Evolutionary conservation across 2,797 vertebrate species (phyloP).

Genomic region (Nyctibius grandis): DNA sequence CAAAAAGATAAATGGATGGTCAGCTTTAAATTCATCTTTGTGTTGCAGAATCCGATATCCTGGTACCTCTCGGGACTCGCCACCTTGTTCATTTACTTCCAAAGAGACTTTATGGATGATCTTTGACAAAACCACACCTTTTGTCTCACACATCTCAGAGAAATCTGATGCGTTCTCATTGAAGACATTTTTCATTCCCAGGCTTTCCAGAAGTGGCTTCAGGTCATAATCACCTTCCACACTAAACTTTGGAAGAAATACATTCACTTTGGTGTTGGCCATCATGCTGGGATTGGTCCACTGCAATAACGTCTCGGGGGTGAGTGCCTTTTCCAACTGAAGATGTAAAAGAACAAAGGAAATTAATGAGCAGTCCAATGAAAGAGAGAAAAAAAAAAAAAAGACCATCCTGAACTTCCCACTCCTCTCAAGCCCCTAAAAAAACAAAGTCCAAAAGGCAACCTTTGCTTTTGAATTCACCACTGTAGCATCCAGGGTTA

Average conservation of each 20-base stretch:
- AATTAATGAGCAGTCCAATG: neutral
- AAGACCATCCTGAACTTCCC: neutral
- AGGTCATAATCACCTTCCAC: slow-evolving; percentile 70
- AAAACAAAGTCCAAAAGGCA: neutral
- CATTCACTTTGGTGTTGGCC: slow-evolving; percentile 79
- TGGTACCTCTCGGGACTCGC: slow-evolving; percentile 75
- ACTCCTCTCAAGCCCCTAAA: neutral
- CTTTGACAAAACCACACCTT: slow-evolving; percentile 73
- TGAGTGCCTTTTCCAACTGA: slow-evolving; percentile 78
- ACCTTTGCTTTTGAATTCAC: neutral
- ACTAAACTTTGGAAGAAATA: slow-evolving; percentile 79
- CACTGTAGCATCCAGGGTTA: neutral
- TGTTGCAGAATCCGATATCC: slow-evolving; percentile 77
- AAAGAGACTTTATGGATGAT: slow-evolving; percentile 74
- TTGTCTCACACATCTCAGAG: slow-evolving; percentile 77
- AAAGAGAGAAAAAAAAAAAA: neutral
- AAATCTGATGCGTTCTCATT: slow-evolving; percentile 72
- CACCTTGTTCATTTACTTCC: slow-evolving; percentile 77
- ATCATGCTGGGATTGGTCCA: slow-evolving; percentile 81
- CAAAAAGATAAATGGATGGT: slow-evolving; percentile 78
- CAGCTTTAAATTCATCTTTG: slow-evolving; percentile 76
- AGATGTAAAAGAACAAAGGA: neutral
- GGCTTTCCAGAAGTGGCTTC: slow-evolving; percentile 70
- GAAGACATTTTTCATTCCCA: slow-evolving; percentile 75
- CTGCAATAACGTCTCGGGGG: slow-evolving; percentile 62